Evolutionary conservation across 37 sponge, comb jelly and placozoan species (phyloP), one percentile per base, ranked within the genome.

Genomic region (Amphimedon queenslandica): DNA sequence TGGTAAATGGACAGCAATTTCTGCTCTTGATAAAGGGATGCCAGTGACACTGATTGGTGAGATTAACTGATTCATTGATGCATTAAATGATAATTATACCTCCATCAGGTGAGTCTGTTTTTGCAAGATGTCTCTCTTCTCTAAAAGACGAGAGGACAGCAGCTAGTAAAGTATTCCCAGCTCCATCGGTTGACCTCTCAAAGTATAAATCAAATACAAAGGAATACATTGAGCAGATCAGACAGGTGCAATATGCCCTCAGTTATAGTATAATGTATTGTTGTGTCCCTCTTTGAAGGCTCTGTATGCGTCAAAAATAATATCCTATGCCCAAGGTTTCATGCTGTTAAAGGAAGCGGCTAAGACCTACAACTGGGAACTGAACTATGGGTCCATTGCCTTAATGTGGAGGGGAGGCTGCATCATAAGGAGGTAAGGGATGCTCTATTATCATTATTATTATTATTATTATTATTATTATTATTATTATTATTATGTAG

Each of bases 1-100:
- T 57, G 98, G 98, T n/a, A 97, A 97, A 55, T 97, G 98, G 98
- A 97, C 98, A 27, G 98, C 94, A 51, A 97, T 97, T 38, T 97
- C 98, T 39, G 92, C 98, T 1, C 81, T 97, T 20, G 94, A 97
- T 58, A 81, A 84, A 70, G 98, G 98, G 24, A 90, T 93, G 71
- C 98, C 98, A 34, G 89, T 97, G 41, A 97, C 98, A 37, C 87
- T 97, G 23, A 97, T 97, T 67, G 94, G 96, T 93, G n/a, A 76
- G 93, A 65, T 8, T 36, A 76, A 40, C 38, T 6, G 31, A n/a
- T 67, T 4, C 21, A 29, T 35, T 35, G 36, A 20, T 13, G 6
- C 4, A 27, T 47, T 47, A 13, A 47, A 47, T 47, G 8, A 13
- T 47, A 18, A 13, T 47, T 47, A 47, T 47, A 18, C 53, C n/a